Conservation (phyloP, 2,888 invertebrate species). For the Callinectes sapidus region DNA sequence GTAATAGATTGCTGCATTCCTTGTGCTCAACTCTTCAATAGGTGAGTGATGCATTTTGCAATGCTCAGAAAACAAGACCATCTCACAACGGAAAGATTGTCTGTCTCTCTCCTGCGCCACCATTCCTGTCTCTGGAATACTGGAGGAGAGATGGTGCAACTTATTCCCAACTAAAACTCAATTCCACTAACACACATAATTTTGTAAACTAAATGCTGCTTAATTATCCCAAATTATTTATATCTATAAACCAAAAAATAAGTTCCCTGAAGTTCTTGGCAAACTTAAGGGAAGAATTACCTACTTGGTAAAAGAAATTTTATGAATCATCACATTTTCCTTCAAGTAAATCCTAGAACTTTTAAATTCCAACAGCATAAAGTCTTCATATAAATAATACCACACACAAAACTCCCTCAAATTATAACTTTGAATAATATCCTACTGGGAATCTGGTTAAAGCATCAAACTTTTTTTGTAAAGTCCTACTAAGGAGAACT, state of each 20-base stretch:
- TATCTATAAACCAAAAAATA: background rate
- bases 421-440: background rate
- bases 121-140: background rate
- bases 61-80: background rate
- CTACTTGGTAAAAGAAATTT: background rate
- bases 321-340: background rate
- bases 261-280: background rate
- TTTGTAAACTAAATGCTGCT: background rate
- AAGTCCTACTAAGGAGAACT: background rate
- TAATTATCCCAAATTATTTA: background rate
- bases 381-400: background rate
- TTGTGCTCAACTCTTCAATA: background rate
- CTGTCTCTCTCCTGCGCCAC: background rate
- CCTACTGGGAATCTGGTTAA: background rate
- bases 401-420: background rate
- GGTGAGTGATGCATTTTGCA: background rate
- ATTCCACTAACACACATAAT: background rate
- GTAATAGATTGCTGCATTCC: no score
- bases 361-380: background rate
- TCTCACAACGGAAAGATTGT: background rate
- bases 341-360: background rate
- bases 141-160: background rate
- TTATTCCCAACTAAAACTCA: background rate
- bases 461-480: constrained; percentile 25
- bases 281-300: background rate